phyloP scores from a whole-genome alignment of 2,113 vertebrate species.

The Fukomys damarensis region DNA sequence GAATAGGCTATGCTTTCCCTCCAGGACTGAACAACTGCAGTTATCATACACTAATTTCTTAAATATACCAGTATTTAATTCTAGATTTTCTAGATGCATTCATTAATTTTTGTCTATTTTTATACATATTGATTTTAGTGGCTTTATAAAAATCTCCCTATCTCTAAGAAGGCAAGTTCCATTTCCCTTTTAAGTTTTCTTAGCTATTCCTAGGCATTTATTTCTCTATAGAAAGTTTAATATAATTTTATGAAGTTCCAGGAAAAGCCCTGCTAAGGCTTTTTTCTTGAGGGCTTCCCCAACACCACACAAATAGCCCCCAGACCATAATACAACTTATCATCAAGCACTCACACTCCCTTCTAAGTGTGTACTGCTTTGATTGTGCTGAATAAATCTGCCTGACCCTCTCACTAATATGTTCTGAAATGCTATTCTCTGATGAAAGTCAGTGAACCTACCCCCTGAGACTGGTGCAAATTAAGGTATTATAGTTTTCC shows the following conservation, averaged over 20 bases:
- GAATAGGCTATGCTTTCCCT: background rate
- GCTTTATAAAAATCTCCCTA: background rate
- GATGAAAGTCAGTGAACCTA: background rate
- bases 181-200: slow-evolving; percentile 32
- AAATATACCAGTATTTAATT: slow-evolving; percentile 21
- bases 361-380: background rate
- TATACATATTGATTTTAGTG: slow-evolving; percentile 14
- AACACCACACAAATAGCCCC: background rate
- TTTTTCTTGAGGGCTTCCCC: background rate
- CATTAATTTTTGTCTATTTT: slow-evolving; percentile 38
- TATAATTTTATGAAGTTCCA: slow-evolving; percentile 27
- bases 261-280: background rate
- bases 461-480: background rate
- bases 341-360: background rate
- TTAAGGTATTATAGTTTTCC: background rate
- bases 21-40: background rate
- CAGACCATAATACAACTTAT: background rate
- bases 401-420: background rate
- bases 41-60: slow-evolving; percentile 30
- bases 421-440: background rate
- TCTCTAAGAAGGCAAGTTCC: background rate
- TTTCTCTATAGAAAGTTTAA: slow-evolving; percentile 49
- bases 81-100: slow-evolving; percentile 10
- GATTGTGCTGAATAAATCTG: background rate
- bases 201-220: slow-evolving; percentile 24